Evolutionary conservation across 2,888 invertebrate genomes (phyloP), one percentile per base, ranked within the genome.

Genomic region (Meganola albula): DNA sequence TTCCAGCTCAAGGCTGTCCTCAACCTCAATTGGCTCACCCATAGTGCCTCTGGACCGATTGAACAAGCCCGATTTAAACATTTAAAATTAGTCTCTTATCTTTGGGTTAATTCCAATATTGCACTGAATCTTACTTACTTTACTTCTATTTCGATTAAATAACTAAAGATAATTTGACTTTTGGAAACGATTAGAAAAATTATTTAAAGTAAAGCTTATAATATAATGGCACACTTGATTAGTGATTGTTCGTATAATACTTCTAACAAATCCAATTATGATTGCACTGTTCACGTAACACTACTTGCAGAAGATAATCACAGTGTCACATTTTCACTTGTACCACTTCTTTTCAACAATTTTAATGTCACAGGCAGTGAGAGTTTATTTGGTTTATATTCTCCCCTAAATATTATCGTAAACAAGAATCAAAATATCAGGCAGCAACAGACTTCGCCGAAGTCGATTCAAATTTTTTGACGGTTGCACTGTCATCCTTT

Each of bases 1-100:
- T 74, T 93, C 93, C 74, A 94, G 86, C 63, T 93, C 93, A 58
- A 91, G 74, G 63, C 88, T 89, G 53, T 89, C 89, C 62, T 79
- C 87, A 42, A 77, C 77, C 31, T 86, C 87, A 35, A 80, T 63
- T 22, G 74, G 63, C 45, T 85, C 85, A 61, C 74, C 76, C 83
- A 85, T 84, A 51, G 72, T 57, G 58, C 70, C 74, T 57, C 69
- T 68, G 41, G 83, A 75, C 51, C 82, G 83, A 57, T 68, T 75
- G 51, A 84, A 85, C 33, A 85, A 53, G 22, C 78, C 74, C 62
- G 82, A 72, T 65, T 85, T 85, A 70, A 85, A 83, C 74, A 80
- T 85, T 72, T 74, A 82, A 20, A 69, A 57, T 55, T 58, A 49
- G 60, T 44, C 45, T 50, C 55, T 63, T 65, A 61, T 79, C 77